Evolutionary conservation across 2,113 vertebrate genomes (phyloP), one percentile per base, ranked within the genome.

Genomic region (Equus przewalskii): DNA sequence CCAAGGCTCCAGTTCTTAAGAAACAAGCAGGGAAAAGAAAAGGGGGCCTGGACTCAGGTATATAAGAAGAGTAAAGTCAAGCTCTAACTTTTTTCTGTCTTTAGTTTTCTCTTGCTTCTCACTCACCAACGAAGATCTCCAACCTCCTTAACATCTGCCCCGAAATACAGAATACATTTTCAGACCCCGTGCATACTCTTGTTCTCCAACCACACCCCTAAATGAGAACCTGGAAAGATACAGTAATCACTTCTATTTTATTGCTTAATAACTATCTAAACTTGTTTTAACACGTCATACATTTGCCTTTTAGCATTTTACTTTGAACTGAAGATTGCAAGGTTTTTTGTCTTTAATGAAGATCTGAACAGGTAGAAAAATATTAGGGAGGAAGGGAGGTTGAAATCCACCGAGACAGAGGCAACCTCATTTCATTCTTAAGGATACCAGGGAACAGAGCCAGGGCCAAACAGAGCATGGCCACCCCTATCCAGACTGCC

Each of bases 231-330:
- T 51, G 79, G 60, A 30, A 70, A 80, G 33, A 44, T 19, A 60
- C 0, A 60, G 14, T 44, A 64, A 73, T 91, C 81, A 58, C 26
- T 93, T 81, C 41, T 36, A 36, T 36, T 18, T 18, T 41, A 72
- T 51, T 64, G 58, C 30, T 70, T 80, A 80, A 49, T 75, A 83
- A 83, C 13, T 56, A 12, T 41, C 70, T 75, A 65, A 95, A 26
- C 64, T 15, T 80, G 44, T 92, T 87, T 89, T 86, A 94, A 82
- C 41, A 73, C 83, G 33, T 33, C 64, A 79, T 21, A 83, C 33
- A 90, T 86, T 73, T 89, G 90, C 30, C 54, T 78, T 70, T 97
- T n/a, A 75, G 58, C 36, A 62, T 87, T 83, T 83, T 86, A 87
- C 58, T 81, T 69, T 89, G 51, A 80, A 91, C 15, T 94, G 36